A percentile compares a stretch with the other conserved stretches of the same genome.
Conservation (phyloP, 2,797 vertebrate genomes). For the Sebastes trivittatus region DNA sequence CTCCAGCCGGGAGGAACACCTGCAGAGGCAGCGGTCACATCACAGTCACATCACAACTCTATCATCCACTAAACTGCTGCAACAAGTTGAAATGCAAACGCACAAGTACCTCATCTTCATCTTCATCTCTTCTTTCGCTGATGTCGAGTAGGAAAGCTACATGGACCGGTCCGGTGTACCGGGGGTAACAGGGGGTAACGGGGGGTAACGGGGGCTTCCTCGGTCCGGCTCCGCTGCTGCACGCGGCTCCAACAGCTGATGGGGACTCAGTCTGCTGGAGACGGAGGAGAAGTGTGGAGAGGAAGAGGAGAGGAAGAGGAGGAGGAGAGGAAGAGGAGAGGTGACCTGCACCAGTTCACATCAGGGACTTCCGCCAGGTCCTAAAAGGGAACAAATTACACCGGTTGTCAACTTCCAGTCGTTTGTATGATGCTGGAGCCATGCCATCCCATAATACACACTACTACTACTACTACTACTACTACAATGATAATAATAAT, state of each 20-base stretch:
- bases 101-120: constrained; percentile 78
- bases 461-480: too few species aligned
- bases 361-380: constrained; percentile 73
- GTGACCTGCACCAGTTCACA: constrained; percentile 37
- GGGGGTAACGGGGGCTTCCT: constrained; percentile 5
- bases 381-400: constrained; percentile 56
- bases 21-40: constrained; percentile 65
- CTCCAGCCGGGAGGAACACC: constrained; percentile 77
- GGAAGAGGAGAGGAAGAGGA: background rate
- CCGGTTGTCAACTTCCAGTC: background rate
- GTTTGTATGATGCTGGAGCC: background rate
- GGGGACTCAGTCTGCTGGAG: constrained; percentile 56
- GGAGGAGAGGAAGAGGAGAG: background rate
- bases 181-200: background rate
- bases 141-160: constrained; percentile 32
- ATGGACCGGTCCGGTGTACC: constrained; percentile 35
- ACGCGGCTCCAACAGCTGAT: constrained; percentile 79
- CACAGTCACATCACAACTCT: constrained; percentile 6
- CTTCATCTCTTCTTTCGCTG: constrained; percentile 62
- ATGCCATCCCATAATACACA: too few species aligned
- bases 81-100: background rate
- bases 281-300: background rate
- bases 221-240: constrained; percentile 32
- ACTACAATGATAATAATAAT: background rate
- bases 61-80: background rate